Evolutionary conservation across 2,888 invertebrate species (phyloP), one percentile per base, ranked within the genome.

Genomic region (Biston stratarius): DNA sequence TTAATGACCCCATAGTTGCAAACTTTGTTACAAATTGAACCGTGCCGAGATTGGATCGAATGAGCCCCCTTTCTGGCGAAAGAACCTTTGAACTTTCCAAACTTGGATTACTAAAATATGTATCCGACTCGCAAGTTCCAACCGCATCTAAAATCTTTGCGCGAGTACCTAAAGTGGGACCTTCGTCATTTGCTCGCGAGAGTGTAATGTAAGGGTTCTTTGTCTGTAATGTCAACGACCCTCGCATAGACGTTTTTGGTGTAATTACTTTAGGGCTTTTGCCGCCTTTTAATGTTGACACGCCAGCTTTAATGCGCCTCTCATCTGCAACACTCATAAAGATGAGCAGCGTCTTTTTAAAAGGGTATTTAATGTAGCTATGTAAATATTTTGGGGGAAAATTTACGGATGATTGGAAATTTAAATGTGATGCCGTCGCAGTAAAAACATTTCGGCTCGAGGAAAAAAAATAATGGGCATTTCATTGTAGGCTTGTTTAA

Each of bases 221-320:
- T 72, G 72, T 74, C 60, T 61, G 70, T 63, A 59, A 74, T 75
- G 77, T 67, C 65, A 75, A 72, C 58, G 64, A 71, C 63, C 61
- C 70, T 66, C 67, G 61, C 56, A 70, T 74, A 78, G 78, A 77
- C 78, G 75, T 75, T 82, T 79, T 77, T 77, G 76, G 74, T 75
- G 75, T 82, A 83, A 83, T 84, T 83, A 81, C 80, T 79, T 82
- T 74, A 73, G 73, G 77, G 78, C 76, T 76, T 73, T 73, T 68
- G 70, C 72, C 76, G 77, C 78, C 74, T 79, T 76, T 78, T 78
- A 79, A 74, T 78, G 82, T 77, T 79, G 80, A 82, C 80, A 77
- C 73, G 77, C 68, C 72, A 74, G 73, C 64, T 74, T 80, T 78
- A 77, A 77, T 76, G 74, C 72, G 75, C 74, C 77, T 75, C 76